Conservation (phyloP, 2,888 invertebrate genomes). For the Drosophila monieri region DNA sequence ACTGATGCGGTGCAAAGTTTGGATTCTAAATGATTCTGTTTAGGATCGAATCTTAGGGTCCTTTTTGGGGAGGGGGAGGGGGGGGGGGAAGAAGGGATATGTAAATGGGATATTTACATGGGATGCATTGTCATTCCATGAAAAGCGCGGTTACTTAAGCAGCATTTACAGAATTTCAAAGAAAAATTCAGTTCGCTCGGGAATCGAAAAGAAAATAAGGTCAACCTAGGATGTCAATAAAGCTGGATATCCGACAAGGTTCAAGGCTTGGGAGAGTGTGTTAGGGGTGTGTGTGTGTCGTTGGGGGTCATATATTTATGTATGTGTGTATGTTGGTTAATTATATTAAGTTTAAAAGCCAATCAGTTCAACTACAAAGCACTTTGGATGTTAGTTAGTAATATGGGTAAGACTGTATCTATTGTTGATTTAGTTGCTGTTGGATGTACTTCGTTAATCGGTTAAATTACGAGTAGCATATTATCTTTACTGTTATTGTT, state of each 20-base stretch:
- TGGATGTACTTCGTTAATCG: conserved; percentile 28
- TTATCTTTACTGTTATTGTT: conserved; percentile 32
- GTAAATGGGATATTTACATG: conserved; percentile 27
- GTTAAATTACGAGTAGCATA: conserved; percentile 31
- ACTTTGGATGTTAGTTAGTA: conserved; percentile 42
- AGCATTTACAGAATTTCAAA: conserved; percentile 24
- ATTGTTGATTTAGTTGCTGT: conserved; percentile 34
- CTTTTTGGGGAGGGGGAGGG: background rate
- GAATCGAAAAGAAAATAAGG: conserved; percentile 19
- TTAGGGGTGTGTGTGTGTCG: no score
- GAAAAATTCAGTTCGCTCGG: background rate
- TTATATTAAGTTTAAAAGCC: conserved; percentile 51
- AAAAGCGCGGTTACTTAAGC: conserved; percentile 32
- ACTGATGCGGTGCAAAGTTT: conserved; percentile 27
- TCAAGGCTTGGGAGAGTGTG: background rate
- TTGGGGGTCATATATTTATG: no score
- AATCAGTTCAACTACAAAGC: conserved; percentile 73
- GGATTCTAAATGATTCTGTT: conserved; percentile 27
- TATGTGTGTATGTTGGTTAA: conserved; percentile 10
- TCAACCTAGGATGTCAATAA: conserved; percentile 3
- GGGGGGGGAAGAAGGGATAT: background rate
- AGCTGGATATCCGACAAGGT: background rate
- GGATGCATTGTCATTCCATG: conserved; percentile 19
- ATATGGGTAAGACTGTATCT: conserved; percentile 35
- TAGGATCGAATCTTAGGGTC: background rate